Evolutionary conservation across 2,888 invertebrate genomes (phyloP).

Genomic region (Argynnis bischoffii): DNA sequence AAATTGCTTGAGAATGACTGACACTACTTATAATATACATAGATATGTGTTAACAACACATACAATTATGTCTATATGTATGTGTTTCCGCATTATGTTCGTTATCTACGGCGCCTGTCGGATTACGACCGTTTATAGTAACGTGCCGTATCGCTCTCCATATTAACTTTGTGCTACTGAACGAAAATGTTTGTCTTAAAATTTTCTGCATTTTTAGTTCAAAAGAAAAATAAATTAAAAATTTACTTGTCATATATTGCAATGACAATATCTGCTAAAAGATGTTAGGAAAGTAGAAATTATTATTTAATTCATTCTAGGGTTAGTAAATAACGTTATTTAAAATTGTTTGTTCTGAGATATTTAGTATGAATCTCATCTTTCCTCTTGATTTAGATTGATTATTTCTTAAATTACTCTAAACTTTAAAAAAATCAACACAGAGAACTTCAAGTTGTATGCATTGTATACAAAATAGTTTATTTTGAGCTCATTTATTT

Average conservation of each 20-base stretch:
- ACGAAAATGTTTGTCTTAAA: constrained; percentile 14
- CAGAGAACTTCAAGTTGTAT: too few species aligned
- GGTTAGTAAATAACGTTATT: too few species aligned
- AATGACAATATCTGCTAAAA: too few species aligned
- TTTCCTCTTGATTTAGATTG: too few species aligned
- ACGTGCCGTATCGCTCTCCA: constrained; percentile 11
- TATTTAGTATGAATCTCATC: too few species aligned
- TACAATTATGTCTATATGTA: not conserved
- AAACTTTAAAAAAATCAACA: too few species aligned
- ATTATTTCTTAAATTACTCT: too few species aligned
- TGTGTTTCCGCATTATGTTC: constrained; percentile 5
- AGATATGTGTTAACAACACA: not conserved
- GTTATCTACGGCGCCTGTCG: constrained; percentile 14
- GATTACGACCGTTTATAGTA: constrained; percentile 12
- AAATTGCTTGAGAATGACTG: too few species aligned
- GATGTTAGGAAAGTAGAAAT: too few species aligned
- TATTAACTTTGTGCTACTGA: constrained; percentile 8
- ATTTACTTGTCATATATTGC: not conserved
- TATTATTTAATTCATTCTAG: too few species aligned
- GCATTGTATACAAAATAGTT: not conserved
- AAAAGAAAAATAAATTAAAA: not conserved
- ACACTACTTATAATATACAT: not conserved
- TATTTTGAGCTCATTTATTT: not conserved
- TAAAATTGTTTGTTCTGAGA: too few species aligned
- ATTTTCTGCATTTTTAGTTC: constrained; percentile 1